Conservation (phyloP, 1,140 invertebrate genomes). For the Pogonus chalceus region DNA sequence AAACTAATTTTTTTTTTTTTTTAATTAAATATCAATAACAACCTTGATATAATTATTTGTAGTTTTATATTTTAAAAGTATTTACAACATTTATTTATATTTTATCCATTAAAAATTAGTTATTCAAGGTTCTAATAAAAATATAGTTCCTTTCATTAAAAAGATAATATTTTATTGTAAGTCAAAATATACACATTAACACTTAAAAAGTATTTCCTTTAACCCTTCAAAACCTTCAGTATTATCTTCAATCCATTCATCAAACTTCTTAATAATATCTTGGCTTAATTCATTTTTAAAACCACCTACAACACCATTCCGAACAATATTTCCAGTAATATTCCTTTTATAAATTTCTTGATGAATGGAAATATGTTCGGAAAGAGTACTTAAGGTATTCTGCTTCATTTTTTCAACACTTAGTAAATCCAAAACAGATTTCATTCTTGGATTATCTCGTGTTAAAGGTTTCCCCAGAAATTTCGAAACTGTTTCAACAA, state of each 20-base stretch:
- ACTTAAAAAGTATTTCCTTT: slow-evolving; percentile 41
- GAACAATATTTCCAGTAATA: no score
- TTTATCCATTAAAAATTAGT: no score
- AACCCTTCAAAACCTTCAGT: background rate
- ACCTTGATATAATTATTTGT: no score
- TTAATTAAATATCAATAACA: no score
- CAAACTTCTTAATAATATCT: background rate
- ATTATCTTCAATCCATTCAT: background rate
- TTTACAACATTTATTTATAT: no score
- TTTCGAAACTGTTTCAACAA: slow-evolving; percentile 54
- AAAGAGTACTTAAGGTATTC: slow-evolving; percentile 42
- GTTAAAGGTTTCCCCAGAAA: slow-evolving; percentile 61
- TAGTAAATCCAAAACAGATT: slow-evolving; percentile 58
- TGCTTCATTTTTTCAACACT: slow-evolving; percentile 72
- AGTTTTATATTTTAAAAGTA: no score
- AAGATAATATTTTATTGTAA: no score
- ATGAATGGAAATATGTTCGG: background rate
- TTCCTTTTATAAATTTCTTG: background rate
- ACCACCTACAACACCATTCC: background rate
- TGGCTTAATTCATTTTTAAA: background rate
- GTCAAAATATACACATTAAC: no score
- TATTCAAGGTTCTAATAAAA: no score
- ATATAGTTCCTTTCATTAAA: no score
- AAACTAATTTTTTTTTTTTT: no score
- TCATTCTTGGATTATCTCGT: slow-evolving; percentile 54